Percentiles rank a stretch among this genome's conserved stretches.
These are phyloP conservation scores for Pammene fasciana DNA, from an alignment of 2,888 invertebrate species.

Conservation along the genomic window DNA sequence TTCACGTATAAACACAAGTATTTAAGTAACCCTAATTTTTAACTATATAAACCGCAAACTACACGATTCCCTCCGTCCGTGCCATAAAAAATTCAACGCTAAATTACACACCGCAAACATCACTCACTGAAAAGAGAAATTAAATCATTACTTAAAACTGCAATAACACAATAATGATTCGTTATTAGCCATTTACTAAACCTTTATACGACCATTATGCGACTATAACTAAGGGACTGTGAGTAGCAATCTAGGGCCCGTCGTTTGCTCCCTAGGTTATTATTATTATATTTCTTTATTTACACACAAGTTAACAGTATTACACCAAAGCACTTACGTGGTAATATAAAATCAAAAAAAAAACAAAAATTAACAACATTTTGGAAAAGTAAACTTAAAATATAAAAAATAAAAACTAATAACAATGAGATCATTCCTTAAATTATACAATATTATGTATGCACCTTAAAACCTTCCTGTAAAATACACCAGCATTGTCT, in stretches of 20 bases:
- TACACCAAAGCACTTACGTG: too few relatives aligned
- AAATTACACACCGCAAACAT: constrained; percentile 38
- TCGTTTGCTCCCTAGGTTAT: constrained; percentile 41
- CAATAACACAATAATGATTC: constrained; percentile 35
- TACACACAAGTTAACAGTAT: too few relatives aligned
- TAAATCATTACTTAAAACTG: constrained; percentile 41
- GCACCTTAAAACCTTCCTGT: too few relatives aligned
- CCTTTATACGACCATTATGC: constrained; percentile 36
- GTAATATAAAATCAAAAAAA: too few relatives aligned
- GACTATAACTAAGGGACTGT: constrained; percentile 40
- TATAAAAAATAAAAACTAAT: too few relatives aligned
- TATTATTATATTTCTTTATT: too few relatives aligned
- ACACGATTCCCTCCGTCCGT: constrained; percentile 14
- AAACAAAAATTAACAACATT: too few relatives aligned
- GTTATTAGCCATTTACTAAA: constrained; percentile 36
- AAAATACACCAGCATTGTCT: too few relatives aligned
- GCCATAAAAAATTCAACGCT: constrained; percentile 32
- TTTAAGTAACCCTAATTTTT: constrained; percentile 13
- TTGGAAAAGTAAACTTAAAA: too few relatives aligned
- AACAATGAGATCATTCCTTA: too few relatives aligned
- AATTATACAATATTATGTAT: too few relatives aligned
- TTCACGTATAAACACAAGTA: constrained; percentile 10
- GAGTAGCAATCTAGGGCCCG: constrained; percentile 37
- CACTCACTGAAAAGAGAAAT: constrained; percentile 29
- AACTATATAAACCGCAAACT: constrained; percentile 24